Evolutionary conservation across 1,140 invertebrate species (phyloP), one percentile per base, ranked within the genome.

Genomic region (Drosophila ananassae): DNA sequence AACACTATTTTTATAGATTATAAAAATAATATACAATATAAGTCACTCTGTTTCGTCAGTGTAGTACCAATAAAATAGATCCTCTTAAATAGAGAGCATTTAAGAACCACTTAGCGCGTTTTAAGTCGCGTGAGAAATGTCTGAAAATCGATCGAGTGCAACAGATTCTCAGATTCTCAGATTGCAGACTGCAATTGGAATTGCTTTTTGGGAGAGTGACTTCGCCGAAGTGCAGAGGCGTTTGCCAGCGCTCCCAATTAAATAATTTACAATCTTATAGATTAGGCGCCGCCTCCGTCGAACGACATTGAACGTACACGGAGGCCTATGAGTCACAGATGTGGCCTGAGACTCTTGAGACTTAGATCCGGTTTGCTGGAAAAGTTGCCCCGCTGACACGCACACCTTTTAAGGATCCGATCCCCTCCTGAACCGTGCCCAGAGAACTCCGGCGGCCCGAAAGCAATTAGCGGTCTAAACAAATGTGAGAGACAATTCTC

Each of bases 201-300:
- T 47, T 21, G 21, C 44, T 47, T 44, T 47, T 47, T 10, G 44
- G 41, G 21, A 25, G 22, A 28, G 48, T 21, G 41, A 34, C 17
- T 17, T 28, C 39, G 25, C 7, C 7, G 25, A 57, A 8, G 10
- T 69, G 67, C 67, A 71, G 67, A 75, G 72, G 72, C 72, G 72
- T 73, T 55, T 54, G 21, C 34, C 51, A 74, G 61, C 72, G 72
- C 72, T 75, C 72, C 72, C 72, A 75, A 75, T 75, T 75, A 75
- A 75, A 75, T 75, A 75, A 75, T 75, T 75, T 75, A 75, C 72
- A 75, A 75, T 75, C 56, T 74, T 75, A 61, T 74, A 75, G 72
- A 75, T 75, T 75, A 75, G 72, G 72, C 72, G 72, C 72, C 72
- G 71, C 71, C 71, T 61, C 67, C 71, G 57, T 41, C 46, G 37